Evolutionary conservation across 1,140 invertebrate species (phyloP), one percentile per base, ranked within the genome.

Genomic region (Thereuonema tuberculata): DNA sequence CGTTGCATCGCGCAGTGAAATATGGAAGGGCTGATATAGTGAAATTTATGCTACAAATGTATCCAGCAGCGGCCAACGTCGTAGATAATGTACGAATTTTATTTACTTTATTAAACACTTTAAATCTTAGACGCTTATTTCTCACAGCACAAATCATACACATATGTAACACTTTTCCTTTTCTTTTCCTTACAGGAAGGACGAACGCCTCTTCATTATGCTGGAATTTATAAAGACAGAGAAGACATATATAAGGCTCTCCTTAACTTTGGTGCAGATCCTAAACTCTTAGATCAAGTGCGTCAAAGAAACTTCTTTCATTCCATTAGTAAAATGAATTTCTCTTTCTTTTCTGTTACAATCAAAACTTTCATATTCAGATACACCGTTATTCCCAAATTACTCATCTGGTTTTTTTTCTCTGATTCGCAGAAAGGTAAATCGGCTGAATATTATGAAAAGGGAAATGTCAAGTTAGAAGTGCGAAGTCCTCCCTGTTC

Each of bases 1-100:
- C 71, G 15, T 66, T 76, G 17, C 74, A 75, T 49, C 56, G 65
- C 68, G 56, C 66, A 2, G 66, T 67, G 1, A 53, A 58, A 50
- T 61, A 62, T 24, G 66, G 66, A 1, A 43, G 64, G 20, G 27
- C 56, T 2, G 62, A 61, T 1, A 56, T 62, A 12, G 61, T 63
- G 2, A 60, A 66, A 52, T 57, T 59, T 23, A 14, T 67, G 15
- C 23, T 65, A 24, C 55, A 63, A 3, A 56, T 55, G 21, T 61
- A 63, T 31, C 63, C 65, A 29, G 65, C 59, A 25, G 60, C 53
- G 12, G 21, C 61, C 2, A 37, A 60, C n/a, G 61, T 65, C 49
- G 52, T 60, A 49, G 65, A 67, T 59, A 53, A 59, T n/a, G 65
- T 66, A 46, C 52, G 62, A 58, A 1, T 2, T 53, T 0, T 31